Base-by-base conservation (phyloP, 2,113 vertebrate species). In the Sinosuthora webbiana region DNA sequence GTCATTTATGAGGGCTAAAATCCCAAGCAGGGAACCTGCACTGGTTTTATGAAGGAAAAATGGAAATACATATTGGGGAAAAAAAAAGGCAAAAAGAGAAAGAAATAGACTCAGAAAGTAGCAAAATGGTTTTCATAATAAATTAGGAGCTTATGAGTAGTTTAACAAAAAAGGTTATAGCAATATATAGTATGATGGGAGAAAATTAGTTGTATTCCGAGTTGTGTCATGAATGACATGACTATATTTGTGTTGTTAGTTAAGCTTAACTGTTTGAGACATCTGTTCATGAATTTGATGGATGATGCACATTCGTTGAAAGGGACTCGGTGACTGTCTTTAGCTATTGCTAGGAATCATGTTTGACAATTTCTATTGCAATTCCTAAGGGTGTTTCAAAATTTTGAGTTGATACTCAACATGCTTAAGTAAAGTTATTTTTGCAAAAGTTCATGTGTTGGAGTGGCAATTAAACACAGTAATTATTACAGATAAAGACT, bases 251-350 rank as follows among this genome's bases (percentile, higher is more conserved):
- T 5, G 87, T 95, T 82, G 13, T 55, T 83, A 87, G 57, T 85
- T 92, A 67, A 87, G 63, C 10, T 88, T 94, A 78, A 75, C 44
- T 91, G 20, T 94, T 93, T 89, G 42, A 86, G 63, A 59, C 47
- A 65, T 90, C 68, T 86, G 30, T n/a, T 93, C n/a, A 71, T 41
- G 11, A 81, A 64, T 93, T 74, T 67, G 56, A 77, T 50, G 35
- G 56, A 80, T 92, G 35, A 67, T 67, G 56, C 33, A 81, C 17
- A 70, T 67, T 76, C 57, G 17, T 90, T 85, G 33, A 90, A 90
- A 93, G 50, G 24, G 16, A 62, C 33, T 63, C 30, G 27, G n/a
- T 85, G 33, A 63, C 28, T 91, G 12, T 68, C 77, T 89, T 76
- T 33, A 87, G 13, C 42, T 74, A 35, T 80, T 90, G 23, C 10